These are phyloP conservation scores for Rhynchotus rufescens DNA, from an alignment of 2,797 vertebrate species.

Conservation along the genomic window DNA sequence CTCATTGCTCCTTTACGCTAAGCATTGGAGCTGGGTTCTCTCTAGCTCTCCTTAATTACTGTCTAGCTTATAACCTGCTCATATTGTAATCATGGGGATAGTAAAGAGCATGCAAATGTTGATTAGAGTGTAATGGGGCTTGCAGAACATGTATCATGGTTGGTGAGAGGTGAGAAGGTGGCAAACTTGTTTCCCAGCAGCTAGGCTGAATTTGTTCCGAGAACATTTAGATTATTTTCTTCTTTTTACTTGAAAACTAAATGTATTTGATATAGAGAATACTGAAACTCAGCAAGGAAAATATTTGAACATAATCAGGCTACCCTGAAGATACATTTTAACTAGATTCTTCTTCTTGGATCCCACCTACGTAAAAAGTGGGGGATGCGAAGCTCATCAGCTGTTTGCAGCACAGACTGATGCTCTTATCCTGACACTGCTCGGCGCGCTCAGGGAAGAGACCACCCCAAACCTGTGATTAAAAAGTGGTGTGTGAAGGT, in stretches of 20 bases:
- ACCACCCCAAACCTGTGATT: background rate
- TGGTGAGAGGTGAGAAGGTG: background rate
- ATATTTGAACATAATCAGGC: background rate
- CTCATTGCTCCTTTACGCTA: slow-evolving; percentile 27
- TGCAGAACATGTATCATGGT: slow-evolving; percentile 21
- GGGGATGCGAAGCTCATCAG: background rate
- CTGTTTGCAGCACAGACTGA: background rate
- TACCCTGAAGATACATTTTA: slow-evolving; percentile 29
- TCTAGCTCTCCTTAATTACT: slow-evolving; percentile 52
- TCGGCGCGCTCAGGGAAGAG: background rate
- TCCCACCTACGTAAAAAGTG: background rate
- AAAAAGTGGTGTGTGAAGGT: background rate
- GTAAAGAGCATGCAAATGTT: slow-evolving; percentile 66
- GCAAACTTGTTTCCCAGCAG: background rate
- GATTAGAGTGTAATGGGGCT: slow-evolving; percentile 20
- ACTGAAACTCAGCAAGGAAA: slow-evolving; percentile 3
- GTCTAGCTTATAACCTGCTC: slow-evolving; percentile 50
- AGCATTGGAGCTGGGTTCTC: slow-evolving; percentile 20
- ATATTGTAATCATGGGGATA: slow-evolving; percentile 44
- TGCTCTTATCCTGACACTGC: background rate
- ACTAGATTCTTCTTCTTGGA: background rate
- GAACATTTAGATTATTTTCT: background rate
- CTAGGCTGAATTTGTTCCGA: background rate
- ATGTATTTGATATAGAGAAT: background rate
- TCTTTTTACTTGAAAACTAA: background rate